phyloP scores from a whole-genome alignment of 2,888 invertebrate genomes.

The Parascotia fuliginaria region DNA sequence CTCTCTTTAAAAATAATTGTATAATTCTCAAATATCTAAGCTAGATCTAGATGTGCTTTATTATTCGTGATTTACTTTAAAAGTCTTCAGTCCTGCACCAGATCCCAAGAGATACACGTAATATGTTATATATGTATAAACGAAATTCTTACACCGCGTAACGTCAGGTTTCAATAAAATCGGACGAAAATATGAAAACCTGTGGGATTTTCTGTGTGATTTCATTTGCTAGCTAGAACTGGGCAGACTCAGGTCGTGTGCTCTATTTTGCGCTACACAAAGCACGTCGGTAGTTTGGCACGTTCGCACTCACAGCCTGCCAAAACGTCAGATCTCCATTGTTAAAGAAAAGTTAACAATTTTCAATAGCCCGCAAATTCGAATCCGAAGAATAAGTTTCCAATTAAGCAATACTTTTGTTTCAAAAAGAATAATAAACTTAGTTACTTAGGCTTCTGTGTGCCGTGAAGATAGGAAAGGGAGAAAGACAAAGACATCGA shows the following conservation, averaged over 20 bases:
- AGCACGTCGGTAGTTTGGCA: constrained; percentile 67
- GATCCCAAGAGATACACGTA: no score
- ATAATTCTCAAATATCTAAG: no score
- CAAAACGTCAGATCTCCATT: constrained; percentile 60
- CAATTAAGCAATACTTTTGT: constrained; percentile 50
- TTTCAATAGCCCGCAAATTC: constrained; percentile 58
- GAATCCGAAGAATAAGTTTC: constrained; percentile 43
- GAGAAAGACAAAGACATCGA: constrained; percentile 62
- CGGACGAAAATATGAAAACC: constrained; percentile 29
- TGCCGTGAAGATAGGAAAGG: constrained; percentile 47
- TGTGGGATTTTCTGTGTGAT: constrained; percentile 46
- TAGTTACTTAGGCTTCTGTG: constrained; percentile 48
- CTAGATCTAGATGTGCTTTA: no score
- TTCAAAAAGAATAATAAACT: constrained; percentile 53
- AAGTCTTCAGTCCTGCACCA: no score
- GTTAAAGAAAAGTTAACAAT: constrained; percentile 60
- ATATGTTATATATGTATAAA: no score
- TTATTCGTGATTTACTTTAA: no score
- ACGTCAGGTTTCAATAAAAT: constrained; percentile 13
- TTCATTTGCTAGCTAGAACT: constrained; percentile 41
- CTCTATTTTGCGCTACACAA: constrained; percentile 62
- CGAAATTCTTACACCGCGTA: constrained; percentile 14
- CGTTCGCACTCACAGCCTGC: constrained; percentile 52
- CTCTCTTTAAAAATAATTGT: no score
- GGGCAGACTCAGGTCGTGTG: constrained; percentile 41